Evolutionary conservation across 92 coral and sea anemone genomes (phyloP).

Genomic region (Siderastrea radians): DNA sequence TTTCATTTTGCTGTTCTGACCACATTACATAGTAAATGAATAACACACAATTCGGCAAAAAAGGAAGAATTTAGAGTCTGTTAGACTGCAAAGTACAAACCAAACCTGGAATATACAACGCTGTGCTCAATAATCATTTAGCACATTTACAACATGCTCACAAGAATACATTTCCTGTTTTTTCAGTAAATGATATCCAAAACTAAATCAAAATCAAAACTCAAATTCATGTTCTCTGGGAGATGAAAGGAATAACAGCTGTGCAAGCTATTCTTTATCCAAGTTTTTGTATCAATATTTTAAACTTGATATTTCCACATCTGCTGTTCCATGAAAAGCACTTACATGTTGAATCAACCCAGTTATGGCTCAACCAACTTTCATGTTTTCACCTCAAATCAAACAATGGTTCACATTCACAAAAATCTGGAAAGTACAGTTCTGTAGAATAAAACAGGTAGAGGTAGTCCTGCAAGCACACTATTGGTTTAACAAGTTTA

Average conservation of each 20-base stretch:
- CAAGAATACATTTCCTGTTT: constrained; percentile 1
- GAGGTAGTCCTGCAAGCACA: constrained; percentile 29
- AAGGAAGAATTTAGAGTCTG: neutral
- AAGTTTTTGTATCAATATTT: neutral
- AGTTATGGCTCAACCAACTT: neutral
- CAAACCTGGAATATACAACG: constrained; percentile 70
- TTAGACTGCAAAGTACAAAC: constrained; percentile 44
- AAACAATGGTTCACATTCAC: neutral
- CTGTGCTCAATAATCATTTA: neutral
- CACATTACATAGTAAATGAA: neutral
- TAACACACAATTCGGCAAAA: too few species aligned
- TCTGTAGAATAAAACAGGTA: neutral
- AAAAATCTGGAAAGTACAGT: neutral
- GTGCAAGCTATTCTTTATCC: neutral
- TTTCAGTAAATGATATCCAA: neutral
- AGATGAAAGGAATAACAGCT: neutral
- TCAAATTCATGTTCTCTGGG: neutral
- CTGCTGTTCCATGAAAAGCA: neutral
- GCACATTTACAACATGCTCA: constrained; percentile 24
- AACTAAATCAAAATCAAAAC: too few species aligned
- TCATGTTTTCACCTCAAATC: neutral
- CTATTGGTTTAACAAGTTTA: neutral
- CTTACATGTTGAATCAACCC: neutral
- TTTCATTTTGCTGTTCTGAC: neutral
- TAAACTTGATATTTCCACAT: neutral